Conservation (phyloP, 2,797 vertebrate species). For the Hafferia zeledoni region DNA sequence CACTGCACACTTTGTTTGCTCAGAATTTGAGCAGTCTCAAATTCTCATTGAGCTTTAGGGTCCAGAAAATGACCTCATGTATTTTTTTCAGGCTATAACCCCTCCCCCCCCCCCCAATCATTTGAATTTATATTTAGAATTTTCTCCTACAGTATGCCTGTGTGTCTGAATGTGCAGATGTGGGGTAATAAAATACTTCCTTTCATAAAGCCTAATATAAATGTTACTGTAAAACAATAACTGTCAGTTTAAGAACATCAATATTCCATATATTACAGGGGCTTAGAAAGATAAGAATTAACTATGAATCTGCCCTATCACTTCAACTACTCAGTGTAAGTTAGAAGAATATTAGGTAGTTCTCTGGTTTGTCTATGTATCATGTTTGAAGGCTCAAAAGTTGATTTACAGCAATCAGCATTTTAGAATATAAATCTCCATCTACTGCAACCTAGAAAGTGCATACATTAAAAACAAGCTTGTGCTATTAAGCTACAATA, state of each 20-base stretch:
- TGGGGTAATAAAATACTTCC: not conserved
- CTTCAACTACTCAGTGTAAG: conserved; percentile 54
- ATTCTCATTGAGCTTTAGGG: not conserved
- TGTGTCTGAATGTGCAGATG: not conserved
- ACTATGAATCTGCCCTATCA: conserved; percentile 59
- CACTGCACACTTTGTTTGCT: not conserved
- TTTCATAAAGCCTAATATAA: not conserved
- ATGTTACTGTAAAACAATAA: not conserved
- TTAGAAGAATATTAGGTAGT: conserved; percentile 28
- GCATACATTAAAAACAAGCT: not conserved
- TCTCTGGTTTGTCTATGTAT: conserved; percentile 4
- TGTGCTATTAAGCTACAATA: not conserved
- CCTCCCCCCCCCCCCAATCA: not conserved
- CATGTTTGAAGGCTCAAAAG: not conserved
- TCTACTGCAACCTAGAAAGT: not conserved
- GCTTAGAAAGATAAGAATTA: conserved; percentile 47
- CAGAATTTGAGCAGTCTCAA: not conserved
- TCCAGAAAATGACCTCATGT: not conserved
- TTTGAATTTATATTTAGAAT: not conserved
- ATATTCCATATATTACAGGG: conserved; percentile 22
- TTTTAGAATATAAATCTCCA: conserved; percentile 24
- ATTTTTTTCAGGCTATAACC: not conserved
- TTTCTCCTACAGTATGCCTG: not conserved
- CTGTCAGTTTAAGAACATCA: conserved; percentile 38
- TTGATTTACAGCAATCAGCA: not conserved